Evolutionary conservation across 1,140 invertebrate genomes (phyloP).

Genomic region (Hyposmocoma kahamanoa): DNA sequence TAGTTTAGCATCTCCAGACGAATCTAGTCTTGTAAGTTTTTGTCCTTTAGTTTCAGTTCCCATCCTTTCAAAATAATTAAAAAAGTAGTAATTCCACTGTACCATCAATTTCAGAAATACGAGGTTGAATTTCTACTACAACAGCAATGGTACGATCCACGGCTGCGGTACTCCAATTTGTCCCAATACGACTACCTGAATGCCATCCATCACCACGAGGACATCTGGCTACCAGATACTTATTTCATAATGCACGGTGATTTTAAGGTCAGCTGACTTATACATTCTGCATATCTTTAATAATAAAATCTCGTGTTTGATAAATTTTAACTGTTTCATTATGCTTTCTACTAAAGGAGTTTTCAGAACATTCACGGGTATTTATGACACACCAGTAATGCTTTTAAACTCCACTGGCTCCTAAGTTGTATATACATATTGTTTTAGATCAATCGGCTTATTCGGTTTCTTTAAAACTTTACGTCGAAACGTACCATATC

Average conservation of each 20-base stretch:
- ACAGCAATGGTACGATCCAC: conserved; percentile 92
- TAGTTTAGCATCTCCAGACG: conserved; percentile 94
- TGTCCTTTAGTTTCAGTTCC: conserved; percentile 15
- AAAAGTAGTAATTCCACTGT: neutral
- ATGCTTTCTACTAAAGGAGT: conserved; percentile 27
- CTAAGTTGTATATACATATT: conserved; percentile 1
- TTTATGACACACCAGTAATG: conserved; percentile 24
- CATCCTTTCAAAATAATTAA: no score
- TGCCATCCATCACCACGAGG: conserved; percentile 91
- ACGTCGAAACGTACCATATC: no score
- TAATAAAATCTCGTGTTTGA: neutral
- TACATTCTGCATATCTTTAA: neutral
- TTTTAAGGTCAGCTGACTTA: conserved; percentile 78
- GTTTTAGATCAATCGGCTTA: neutral
- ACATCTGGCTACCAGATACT: conserved; percentile 94
- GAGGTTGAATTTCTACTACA: conserved; percentile 94
- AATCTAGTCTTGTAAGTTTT: conserved; percentile 92
- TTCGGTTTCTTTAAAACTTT: neutral
- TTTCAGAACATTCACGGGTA: conserved; percentile 34
- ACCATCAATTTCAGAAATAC: conserved; percentile 87
- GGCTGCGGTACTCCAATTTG: conserved; percentile 88
- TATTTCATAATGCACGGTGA: conserved; percentile 97
- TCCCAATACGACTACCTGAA: conserved; percentile 90
- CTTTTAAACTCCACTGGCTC: conserved; percentile 9
- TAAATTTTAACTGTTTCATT: neutral